Evolutionary conservation across 2,797 vertebrate species (phyloP), one percentile per base, ranked within the genome.

Genomic region (Dendrocincla tyrannina): DNA sequence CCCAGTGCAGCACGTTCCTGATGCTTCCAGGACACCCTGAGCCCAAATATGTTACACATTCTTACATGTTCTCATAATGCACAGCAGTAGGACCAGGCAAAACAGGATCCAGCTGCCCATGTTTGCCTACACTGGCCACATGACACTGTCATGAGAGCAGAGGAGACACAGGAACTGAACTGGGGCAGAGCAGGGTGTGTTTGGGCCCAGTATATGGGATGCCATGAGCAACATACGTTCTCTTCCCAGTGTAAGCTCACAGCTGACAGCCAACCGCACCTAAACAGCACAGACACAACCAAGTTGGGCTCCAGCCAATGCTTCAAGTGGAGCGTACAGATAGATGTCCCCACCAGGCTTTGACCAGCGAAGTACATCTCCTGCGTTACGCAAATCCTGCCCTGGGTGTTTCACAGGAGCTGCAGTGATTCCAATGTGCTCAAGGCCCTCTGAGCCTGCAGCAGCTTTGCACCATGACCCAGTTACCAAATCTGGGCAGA

Each of bases 341-440:
- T n/a, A 85, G 76, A 74, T 84, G 82, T 58, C 86, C 87, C 91
- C 93, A 91, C 66, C 79, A 81, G 89, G 85, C 91, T 95, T 33
- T 79, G 63, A 90, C 90, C 91, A 86, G 84, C 5, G 17, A 91
- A 95, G 81, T 94, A 91, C 88, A 70, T 94, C 96, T 91, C 90
- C 94, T 79, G 75, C 32, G 4, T 59, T 84, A 91, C 56, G n/a
- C 76, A 96, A 94, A 94, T 24, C 80, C 88, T 69, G 85, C 80
- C 63, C 35, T 39, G 78, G 46, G 60, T 86, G 76, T 81, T 93
- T 47, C 7, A 11, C 4, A 0, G 91, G 53, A 95, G 49, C 37
- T 28, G 86, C 92, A 56, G 66, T 0, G 7, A 77, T 64, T 91
- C 89, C 89, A 90, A 16, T 0, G 3, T 6, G 13, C 41, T 92